phyloP scores from a whole-genome alignment of 2,888 invertebrate species.

The Acleris literana region DNA sequence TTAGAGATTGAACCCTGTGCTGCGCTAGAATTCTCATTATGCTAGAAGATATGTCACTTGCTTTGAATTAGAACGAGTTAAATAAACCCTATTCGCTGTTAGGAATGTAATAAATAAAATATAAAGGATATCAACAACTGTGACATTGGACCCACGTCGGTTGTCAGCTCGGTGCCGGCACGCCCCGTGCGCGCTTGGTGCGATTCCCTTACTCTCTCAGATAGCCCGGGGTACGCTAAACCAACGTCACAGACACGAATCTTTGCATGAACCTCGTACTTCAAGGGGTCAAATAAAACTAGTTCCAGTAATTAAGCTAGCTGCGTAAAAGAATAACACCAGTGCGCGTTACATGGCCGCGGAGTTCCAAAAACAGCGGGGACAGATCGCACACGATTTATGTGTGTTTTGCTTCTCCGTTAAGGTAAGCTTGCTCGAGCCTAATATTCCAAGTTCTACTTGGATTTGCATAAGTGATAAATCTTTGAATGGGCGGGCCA shows the following conservation, averaged over 20 bases:
- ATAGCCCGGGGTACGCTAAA: too few relatives aligned
- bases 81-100: constrained; percentile 17
- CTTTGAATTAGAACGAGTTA: neutral
- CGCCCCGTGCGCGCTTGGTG: constrained; percentile 37
- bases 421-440: constrained; percentile 45
- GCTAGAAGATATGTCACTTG: too few relatives aligned
- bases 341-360: constrained; percentile 52
- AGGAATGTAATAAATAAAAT: constrained; percentile 32
- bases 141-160: constrained; percentile 48
- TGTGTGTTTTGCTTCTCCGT: constrained; percentile 50
- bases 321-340: too few relatives aligned
- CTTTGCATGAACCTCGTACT: too few relatives aligned
- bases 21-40: too few relatives aligned
- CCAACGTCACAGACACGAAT: too few relatives aligned
- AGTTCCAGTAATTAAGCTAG: too few relatives aligned
- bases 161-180: constrained; percentile 44
- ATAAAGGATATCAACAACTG: constrained; percentile 40
- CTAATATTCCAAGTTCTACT: constrained; percentile 16
- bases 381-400: constrained; percentile 57
- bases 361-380: constrained; percentile 55
- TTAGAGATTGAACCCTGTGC: too few relatives aligned
- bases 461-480: constrained; percentile 29
- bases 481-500: constrained; percentile 8
- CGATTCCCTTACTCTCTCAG: too few relatives aligned
- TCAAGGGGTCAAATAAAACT: too few relatives aligned